phyloP scores from a whole-genome alignment of 2,888 invertebrate species.

The Serripes groenlandicus region DNA sequence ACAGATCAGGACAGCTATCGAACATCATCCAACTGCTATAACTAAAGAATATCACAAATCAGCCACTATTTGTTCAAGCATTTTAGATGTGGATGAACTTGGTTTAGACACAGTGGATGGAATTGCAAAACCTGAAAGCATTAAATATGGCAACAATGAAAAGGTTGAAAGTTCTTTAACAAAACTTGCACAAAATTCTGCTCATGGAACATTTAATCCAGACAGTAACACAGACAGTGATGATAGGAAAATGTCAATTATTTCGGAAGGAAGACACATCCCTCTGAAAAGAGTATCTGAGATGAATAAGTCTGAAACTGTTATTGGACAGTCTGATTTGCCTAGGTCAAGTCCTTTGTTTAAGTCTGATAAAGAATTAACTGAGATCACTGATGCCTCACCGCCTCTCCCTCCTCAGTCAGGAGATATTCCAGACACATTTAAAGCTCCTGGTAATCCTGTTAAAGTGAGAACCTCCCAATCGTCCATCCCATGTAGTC shows the following conservation, averaged over 20 bases:
- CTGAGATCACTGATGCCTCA: background rate
- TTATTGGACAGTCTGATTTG: background rate
- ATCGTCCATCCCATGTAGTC: slow-evolving; percentile 52
- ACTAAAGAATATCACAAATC: background rate
- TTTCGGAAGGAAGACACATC: background rate
- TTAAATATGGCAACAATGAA: background rate
- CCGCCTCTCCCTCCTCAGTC: slow-evolving; percentile 20
- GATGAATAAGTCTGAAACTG: background rate
- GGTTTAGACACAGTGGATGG: background rate
- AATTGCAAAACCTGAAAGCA: background rate
- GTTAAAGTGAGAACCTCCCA: slow-evolving; percentile 25
- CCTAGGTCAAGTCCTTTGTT: background rate
- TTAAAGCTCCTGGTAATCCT: slow-evolving; percentile 45
- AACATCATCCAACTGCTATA: background rate
- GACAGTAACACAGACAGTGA: background rate
- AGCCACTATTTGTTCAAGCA: background rate
- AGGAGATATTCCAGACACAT: slow-evolving; percentile 17
- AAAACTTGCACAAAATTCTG: background rate
- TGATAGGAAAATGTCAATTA: background rate
- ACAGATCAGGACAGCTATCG: too few species aligned
- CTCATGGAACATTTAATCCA: background rate
- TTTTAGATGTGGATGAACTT: background rate
- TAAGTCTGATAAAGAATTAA: background rate
- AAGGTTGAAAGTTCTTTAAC: background rate
- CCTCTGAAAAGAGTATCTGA: slow-evolving; percentile 5